Percentiles rank a stretch among this genome's conserved stretches.
Evolutionary conservation across 2,888 invertebrate species (phyloP).

Genomic region (Ferdinandea cuprea): DNA sequence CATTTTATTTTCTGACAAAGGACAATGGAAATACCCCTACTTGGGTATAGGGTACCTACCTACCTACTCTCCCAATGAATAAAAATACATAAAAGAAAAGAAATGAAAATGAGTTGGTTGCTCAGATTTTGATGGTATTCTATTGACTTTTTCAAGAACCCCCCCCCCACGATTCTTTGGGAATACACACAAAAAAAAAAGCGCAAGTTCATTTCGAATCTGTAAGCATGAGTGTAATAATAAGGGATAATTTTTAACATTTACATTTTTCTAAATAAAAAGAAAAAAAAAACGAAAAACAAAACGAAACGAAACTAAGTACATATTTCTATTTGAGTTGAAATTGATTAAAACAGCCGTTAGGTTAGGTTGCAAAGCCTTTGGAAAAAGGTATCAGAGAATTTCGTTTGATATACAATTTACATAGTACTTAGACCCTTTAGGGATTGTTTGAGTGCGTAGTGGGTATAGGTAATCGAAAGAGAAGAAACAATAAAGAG

Average conservation of each 20-base stretch:
- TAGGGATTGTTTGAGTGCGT: neutral
- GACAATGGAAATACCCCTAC: slow-evolving; percentile 57
- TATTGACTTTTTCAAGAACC: slow-evolving; percentile 59
- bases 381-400: neutral
- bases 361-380: neutral
- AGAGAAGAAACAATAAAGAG: neutral
- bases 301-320: no score
- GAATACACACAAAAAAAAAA: slow-evolving; percentile 7
- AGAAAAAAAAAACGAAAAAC: no score
- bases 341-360: slow-evolving; percentile 24
- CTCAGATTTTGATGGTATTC: slow-evolving; percentile 63
- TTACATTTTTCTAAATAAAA: slow-evolving; percentile 6
- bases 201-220: slow-evolving; percentile 50
- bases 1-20: slow-evolving; percentile 71
- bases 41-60: slow-evolving; percentile 42
- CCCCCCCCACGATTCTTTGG: no score
- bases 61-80: slow-evolving; percentile 25
- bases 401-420: neutral
- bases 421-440: neutral
- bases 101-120: slow-evolving; percentile 67
- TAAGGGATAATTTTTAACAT: slow-evolving; percentile 21
- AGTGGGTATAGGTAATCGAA: slow-evolving; percentile 1
- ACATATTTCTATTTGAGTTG: neutral
- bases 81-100: slow-evolving; percentile 44
- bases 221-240: slow-evolving; percentile 25